Conservation (phyloP, 2,888 invertebrate species). For the Andrena hattorfiana region DNA sequence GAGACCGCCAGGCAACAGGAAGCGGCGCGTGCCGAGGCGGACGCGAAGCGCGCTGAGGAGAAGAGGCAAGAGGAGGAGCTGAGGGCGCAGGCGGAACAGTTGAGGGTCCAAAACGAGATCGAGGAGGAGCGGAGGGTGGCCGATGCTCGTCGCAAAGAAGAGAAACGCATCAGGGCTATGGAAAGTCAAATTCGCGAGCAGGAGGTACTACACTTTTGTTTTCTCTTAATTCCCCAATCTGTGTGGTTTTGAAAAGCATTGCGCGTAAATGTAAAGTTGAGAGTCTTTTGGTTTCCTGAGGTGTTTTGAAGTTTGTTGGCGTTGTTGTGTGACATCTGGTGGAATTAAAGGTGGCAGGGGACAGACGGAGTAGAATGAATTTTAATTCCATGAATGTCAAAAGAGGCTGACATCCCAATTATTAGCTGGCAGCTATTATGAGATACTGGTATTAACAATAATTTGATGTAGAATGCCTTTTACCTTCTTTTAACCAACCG, state of each 20-base stretch:
- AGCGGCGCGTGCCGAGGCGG: slow-evolving; percentile 67
- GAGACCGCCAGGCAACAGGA: slow-evolving; percentile 73
- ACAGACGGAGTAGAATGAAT: too few relatives aligned
- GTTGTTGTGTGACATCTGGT: too few relatives aligned
- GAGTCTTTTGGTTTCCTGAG: background rate
- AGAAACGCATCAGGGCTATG: slow-evolving; percentile 87
- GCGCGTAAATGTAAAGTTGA: too few relatives aligned
- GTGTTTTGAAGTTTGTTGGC: background rate
- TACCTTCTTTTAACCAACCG: background rate
- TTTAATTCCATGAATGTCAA: too few relatives aligned
- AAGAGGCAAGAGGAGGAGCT: slow-evolving; percentile 76
- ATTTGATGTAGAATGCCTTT: background rate
- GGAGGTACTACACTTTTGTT: slow-evolving; percentile 85
- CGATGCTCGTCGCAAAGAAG: slow-evolving; percentile 83
- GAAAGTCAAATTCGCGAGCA: slow-evolving; percentile 89
- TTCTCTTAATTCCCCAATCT: background rate
- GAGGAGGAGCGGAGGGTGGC: slow-evolving; percentile 79
- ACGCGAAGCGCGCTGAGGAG: slow-evolving; percentile 75
- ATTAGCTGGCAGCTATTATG: too few relatives aligned
- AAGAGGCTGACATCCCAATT: too few relatives aligned
- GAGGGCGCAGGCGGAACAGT: slow-evolving; percentile 76
- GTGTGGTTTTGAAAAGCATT: slow-evolving; percentile 26
- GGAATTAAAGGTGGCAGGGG: too few relatives aligned
- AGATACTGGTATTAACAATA: background rate
- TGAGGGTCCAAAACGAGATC: slow-evolving; percentile 76